Evolutionary conservation across 2,113 vertebrate species (phyloP).

Genomic region (Brachyhypopomus gauderio): DNA sequence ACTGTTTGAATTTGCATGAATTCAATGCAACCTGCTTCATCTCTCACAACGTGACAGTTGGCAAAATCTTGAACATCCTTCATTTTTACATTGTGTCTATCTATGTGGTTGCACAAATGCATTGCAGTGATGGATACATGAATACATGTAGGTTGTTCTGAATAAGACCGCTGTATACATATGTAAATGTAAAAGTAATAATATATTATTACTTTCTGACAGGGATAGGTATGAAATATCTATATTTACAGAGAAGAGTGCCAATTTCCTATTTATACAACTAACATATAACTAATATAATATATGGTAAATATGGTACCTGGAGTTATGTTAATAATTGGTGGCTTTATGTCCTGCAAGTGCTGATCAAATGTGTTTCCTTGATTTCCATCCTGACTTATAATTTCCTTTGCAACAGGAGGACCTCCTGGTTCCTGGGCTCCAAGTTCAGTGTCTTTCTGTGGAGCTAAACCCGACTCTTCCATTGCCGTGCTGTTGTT

Average conservation of each 20-base stretch:
- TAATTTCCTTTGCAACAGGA: neutral
- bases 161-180: too few relatives aligned
- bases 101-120: too few relatives aligned
- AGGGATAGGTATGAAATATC: too few relatives aligned
- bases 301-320: neutral
- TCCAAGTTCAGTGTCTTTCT: neutral
- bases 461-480: neutral
- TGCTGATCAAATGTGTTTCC: neutral
- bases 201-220: too few relatives aligned
- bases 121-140: too few relatives aligned
- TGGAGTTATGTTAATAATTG: neutral
- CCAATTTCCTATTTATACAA: neutral
- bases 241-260: neutral
- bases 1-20: too few relatives aligned
- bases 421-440: neutral
- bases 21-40: too few relatives aligned
- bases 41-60: too few relatives aligned
- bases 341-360: neutral
- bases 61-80: too few relatives aligned
- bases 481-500: neutral
- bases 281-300: neutral
- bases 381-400: neutral
- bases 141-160: too few relatives aligned
- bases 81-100: too few relatives aligned
- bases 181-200: too few relatives aligned